These are phyloP conservation scores for Manduca sexta DNA, from an alignment of 1,140 invertebrate genomes.

Conservation along the genomic window DNA sequence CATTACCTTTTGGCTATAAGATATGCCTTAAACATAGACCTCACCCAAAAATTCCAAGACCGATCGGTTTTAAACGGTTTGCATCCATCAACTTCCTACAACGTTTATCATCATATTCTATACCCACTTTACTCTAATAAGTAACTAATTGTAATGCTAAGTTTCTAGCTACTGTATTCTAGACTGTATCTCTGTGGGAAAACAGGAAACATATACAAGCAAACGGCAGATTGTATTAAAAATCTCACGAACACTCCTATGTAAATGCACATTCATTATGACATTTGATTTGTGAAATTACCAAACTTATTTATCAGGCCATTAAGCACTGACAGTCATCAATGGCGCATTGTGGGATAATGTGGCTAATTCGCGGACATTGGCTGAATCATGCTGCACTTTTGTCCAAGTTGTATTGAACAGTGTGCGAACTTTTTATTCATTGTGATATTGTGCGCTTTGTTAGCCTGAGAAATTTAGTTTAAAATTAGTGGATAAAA, in stretches of 20 bases:
- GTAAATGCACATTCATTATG: neutral
- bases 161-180: too few species aligned
- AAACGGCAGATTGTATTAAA: too few species aligned
- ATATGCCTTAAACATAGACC: neutral
- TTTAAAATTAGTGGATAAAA: too few species aligned
- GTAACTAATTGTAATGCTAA: too few species aligned
- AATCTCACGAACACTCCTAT: neutral
- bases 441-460: neutral
- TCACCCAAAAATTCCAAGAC: too few species aligned
- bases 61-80: too few species aligned
- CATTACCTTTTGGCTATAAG: neutral
- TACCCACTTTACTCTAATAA: too few species aligned
- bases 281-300: neutral
- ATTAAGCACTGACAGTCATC: constrained; percentile 19
- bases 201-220: too few species aligned
- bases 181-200: too few species aligned
- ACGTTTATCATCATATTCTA: neutral
- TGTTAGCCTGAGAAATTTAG: too few species aligned
- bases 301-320: constrained; percentile 25
- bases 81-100: neutral
- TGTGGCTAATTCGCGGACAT: constrained; percentile 27
- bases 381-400: constrained; percentile 20
- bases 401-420: constrained; percentile 23
- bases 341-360: constrained; percentile 20
- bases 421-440: constrained; percentile 28